A percentile compares a stretch with the other conserved stretches of the same genome.
phyloP scores from a whole-genome alignment of 1,140 invertebrate genomes.

The Matsumurasca onukii region DNA sequence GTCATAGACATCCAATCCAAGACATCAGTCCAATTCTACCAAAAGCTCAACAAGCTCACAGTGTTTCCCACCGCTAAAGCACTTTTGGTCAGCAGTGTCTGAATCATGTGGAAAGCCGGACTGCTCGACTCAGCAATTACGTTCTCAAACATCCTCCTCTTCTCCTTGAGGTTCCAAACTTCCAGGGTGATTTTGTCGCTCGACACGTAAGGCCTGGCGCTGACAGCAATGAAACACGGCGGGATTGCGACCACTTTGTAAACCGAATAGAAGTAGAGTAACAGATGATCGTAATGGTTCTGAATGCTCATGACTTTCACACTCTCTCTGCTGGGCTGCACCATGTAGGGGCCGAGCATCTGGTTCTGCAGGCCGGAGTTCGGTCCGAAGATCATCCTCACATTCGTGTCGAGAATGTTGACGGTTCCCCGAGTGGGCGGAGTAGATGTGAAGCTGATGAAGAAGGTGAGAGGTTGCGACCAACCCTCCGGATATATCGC shows the following conservation, averaged over 20 bases:
- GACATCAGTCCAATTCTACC: too few species aligned
- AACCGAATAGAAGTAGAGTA: conserved; percentile 9
- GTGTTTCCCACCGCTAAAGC: neutral
- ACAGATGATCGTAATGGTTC: neutral
- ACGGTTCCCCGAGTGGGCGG: conserved; percentile 2
- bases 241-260: conserved; percentile 15
- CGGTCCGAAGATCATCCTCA: conserved; percentile 3
- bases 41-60: neutral
- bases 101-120: conserved; percentile 10
- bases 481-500: conserved; percentile 3
- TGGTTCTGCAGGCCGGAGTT: conserved; percentile 16
- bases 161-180: conserved; percentile 7
- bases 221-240: neutral
- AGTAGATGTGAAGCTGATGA: conserved; percentile 15
- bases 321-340: conserved; percentile 15
- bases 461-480: conserved; percentile 11
- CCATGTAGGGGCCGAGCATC: conserved; percentile 4
- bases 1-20: too few species aligned
- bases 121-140: conserved; percentile 4
- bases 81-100: neutral
- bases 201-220: conserved; percentile 12
- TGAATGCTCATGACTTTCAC: conserved; percentile 1
- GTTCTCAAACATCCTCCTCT: conserved; percentile 13
- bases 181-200: conserved; percentile 12
- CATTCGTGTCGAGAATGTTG: conserved; percentile 7